Base-by-base conservation (phyloP, 1,140 invertebrate genomes). In the Cherax quadricarinatus region DNA sequence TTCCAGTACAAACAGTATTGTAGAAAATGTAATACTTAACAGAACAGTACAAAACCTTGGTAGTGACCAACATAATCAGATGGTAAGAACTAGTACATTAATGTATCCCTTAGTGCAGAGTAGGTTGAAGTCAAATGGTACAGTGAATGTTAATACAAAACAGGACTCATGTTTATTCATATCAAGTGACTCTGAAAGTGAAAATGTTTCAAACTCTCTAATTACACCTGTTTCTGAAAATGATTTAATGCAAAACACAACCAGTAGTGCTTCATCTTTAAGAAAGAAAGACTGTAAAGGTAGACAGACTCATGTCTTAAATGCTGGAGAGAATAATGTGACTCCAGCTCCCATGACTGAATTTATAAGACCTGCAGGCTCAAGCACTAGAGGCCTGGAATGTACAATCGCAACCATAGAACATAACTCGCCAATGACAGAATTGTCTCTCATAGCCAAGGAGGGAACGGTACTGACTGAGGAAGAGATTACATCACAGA, bases 401-500 rank as follows among this genome's bases (percentile, higher is more conserved):
- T 62, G 80, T 66, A 24, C 53, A 53, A 18, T 80, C 10, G 6
- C 75, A 6, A 21, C 30, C 3, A 48, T 60, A 10, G 86, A 53
- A 79, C 86, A 60, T 75, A 88, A 41, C 57, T 10, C 48, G n/a
- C 49, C 82, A 18, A 48, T 24, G n/a, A 51, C 85, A 30, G 88
- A 89, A 66, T 16, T 89, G 21, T 53, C 41, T 30, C 88, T 89
- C 16, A 57, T 89, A 12, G 48, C 88, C 16, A 89, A 83, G 49
- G 79, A 83, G n/a, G 88, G 80, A 7, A 82, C 60, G 3, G 60
- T 89, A 7, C 51, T 89, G 41, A 83, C 88, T 0, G 88, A 89
- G 62, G 75, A 89, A 30, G 88, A 83, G 62, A 89, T 89, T 10
- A 73, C 79, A 18, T 62, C 80, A n/a, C 88, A 89, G 81, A 83